Evolutionary conservation across 23 tunicate genomes (phyloP).

Genomic region (Halocynthia aurantium): DNA sequence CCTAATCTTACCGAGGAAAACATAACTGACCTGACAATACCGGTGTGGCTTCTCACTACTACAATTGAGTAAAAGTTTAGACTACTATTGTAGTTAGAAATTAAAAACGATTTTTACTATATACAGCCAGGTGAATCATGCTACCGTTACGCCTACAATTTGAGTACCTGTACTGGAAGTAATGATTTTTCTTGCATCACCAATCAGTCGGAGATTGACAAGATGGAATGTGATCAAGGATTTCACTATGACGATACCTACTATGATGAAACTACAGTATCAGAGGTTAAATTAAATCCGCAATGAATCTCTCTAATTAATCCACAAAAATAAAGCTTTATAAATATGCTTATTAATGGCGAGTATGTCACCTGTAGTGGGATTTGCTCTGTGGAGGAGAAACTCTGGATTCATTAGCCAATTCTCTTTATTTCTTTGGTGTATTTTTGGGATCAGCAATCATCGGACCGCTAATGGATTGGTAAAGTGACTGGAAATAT

Average conservation of each 20-base stretch:
- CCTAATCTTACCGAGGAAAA: constrained; percentile 42
- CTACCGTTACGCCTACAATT: constrained; percentile 39
- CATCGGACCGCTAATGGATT: constrained; percentile 6
- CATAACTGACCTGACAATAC: constrained; percentile 15
- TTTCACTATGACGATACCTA: constrained; percentile 17
- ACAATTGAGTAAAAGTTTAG: no score
- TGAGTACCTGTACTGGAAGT: constrained; percentile 21
- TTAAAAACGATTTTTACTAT: background rate
- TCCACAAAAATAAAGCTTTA: no score
- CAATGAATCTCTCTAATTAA: background rate
- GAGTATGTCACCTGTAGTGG: background rate
- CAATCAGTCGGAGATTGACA: background rate
- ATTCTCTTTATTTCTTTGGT: constrained; percentile 6
- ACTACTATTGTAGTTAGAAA: no score
- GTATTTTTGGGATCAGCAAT: constrained; percentile 1
- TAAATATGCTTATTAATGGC: no score
- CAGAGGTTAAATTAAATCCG: background rate
- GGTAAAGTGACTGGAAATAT: background rate
- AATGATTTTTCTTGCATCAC: constrained; percentile 26
- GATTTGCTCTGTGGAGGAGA: constrained; percentile 4
- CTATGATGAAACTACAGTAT: constrained; percentile 18
- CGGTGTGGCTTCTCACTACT: background rate
- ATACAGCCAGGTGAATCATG: constrained; percentile 23
- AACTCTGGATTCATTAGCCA: background rate
- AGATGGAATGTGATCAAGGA: constrained; percentile 11